These are phyloP conservation scores for Lycaon pictus DNA, from an alignment of 2,113 vertebrate species.

Conservation along the genomic window DNA sequence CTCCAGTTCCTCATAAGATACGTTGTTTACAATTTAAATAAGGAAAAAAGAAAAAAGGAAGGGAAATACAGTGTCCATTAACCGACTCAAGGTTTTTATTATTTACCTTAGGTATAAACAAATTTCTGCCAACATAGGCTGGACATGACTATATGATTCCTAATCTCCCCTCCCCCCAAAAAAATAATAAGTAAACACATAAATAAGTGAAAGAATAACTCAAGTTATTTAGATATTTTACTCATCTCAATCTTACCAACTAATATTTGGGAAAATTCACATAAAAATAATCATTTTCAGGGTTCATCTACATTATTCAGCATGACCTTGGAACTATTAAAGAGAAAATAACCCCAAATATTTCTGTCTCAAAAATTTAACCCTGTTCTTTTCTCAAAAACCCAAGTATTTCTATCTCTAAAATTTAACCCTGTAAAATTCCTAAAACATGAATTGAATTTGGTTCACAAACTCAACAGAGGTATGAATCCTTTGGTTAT, in stretches of 20 bases:
- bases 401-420: background rate
- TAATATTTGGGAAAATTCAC: background rate
- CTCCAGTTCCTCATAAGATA: conserved; percentile 62
- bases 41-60: conserved; percentile 72
- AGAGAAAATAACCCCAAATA: background rate
- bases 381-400: background rate
- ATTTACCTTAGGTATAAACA: conserved; percentile 54
- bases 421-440: background rate
- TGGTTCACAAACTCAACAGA: background rate
- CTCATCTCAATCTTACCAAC: background rate
- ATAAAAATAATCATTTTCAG: background rate
- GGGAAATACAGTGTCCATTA: conserved; percentile 47
- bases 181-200: background rate
- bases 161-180: background rate
- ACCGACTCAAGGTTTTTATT: conserved; percentile 69
- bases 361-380: background rate
- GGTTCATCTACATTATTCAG: background rate
- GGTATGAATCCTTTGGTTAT: background rate
- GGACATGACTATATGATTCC: background rate
- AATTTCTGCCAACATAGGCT: background rate
- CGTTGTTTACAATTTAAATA: conserved; percentile 76
- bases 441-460: background rate
- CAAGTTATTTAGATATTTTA: background rate
- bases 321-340: background rate
- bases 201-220: background rate